phyloP scores from a whole-genome alignment of 2,888 invertebrate genomes.

The Ormyrus rosae region DNA sequence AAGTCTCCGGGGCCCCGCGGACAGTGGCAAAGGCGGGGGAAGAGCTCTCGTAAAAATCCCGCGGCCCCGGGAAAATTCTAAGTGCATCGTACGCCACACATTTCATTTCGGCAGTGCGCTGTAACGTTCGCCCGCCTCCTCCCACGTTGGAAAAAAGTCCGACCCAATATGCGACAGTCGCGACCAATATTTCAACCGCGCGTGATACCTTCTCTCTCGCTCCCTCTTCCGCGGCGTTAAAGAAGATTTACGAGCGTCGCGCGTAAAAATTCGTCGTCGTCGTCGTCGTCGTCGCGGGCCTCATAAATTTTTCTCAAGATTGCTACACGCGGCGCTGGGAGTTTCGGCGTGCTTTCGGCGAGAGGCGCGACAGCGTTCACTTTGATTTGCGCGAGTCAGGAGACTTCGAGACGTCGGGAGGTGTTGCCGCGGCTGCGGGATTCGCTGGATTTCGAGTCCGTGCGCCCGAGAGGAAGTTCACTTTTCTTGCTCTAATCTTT shows the following conservation, averaged over 20 bases:
- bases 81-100: conserved; percentile 22
- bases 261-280: conserved; percentile 22
- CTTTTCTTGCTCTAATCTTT: too few relatives aligned
- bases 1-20: too few relatives aligned
- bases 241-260: conserved; percentile 41
- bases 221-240: conserved; percentile 16
- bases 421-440: too few relatives aligned
- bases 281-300: conserved; percentile 10
- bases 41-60: too few relatives aligned
- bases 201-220: neutral
- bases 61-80: neutral
- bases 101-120: conserved; percentile 14
- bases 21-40: too few relatives aligned
- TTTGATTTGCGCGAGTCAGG: too few relatives aligned
- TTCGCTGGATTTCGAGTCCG: too few relatives aligned
- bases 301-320: conserved; percentile 40
- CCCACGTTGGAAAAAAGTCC: neutral
- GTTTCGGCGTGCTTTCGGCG: too few relatives aligned
- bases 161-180: neutral
- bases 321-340: neutral
- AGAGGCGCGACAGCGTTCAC: too few relatives aligned
- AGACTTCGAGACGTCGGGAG: too few relatives aligned
- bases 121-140: neutral
- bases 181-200: conserved; percentile 38
- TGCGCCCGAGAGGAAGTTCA: too few relatives aligned